These are phyloP conservation scores for Parus major DNA, from an alignment of 2,113 vertebrate genomes.

Conservation along the genomic window DNA sequence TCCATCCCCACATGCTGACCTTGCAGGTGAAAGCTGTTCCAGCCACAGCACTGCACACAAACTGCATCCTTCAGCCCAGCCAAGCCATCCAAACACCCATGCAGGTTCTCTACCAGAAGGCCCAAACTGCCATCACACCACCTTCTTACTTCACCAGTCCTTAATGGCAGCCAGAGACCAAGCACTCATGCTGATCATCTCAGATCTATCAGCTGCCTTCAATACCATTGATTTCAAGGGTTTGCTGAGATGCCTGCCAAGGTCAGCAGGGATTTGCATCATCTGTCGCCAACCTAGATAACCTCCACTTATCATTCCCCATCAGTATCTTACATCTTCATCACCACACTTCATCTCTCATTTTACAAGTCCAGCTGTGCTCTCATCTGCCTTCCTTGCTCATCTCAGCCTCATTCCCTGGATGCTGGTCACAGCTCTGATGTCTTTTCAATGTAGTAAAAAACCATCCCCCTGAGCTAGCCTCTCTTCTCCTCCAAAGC, in stretches of 20 bases:
- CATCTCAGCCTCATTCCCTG: neutral
- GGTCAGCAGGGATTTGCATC: neutral
- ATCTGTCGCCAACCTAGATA: neutral
- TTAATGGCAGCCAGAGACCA: neutral
- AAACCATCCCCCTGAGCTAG: neutral
- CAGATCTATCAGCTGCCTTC: neutral
- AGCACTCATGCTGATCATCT: neutral
- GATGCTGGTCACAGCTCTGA: neutral
- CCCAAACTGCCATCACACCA: neutral
- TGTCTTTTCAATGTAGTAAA: neutral
- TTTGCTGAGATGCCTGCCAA: neutral
- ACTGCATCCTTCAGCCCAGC: neutral
- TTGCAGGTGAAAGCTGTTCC: neutral
- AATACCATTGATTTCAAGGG: neutral
- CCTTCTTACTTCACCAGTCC: neutral
- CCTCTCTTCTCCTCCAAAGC: neutral
- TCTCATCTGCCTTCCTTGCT: neutral
- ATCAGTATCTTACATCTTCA: neutral
- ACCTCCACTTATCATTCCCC: neutral
- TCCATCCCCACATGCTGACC: neutral
- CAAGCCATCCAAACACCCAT: neutral
- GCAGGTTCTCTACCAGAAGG: neutral
- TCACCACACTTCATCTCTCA: neutral
- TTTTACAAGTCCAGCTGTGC: neutral
- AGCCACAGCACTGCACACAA: neutral